phyloP scores from a whole-genome alignment of 2,113 vertebrate species.

The Gopherus flavomarginatus region DNA sequence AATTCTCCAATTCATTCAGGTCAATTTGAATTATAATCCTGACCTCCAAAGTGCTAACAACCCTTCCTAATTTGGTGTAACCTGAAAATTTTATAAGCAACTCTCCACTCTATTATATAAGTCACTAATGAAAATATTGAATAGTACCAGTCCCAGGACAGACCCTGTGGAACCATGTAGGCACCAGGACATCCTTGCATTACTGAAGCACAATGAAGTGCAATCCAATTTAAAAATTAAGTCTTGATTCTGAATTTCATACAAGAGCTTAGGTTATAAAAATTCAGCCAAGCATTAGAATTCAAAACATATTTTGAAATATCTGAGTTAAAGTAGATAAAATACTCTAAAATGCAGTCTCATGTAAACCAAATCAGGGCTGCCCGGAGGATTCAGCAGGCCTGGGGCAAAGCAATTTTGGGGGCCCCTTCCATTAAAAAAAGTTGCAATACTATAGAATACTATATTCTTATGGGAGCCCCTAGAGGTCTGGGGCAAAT shows the following conservation, averaged over 20 bases:
- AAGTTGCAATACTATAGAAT: no score
- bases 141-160: neutral
- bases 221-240: neutral
- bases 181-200: neutral
- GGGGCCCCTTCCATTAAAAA: no score
- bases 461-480: no score
- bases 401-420: no score
- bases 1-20: neutral
- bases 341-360: neutral
- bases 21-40: neutral
- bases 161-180: neutral
- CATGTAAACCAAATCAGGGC: neutral
- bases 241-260: slow-evolving; percentile 6
- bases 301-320: neutral
- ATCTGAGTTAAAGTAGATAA: neutral
- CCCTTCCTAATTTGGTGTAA: neutral
- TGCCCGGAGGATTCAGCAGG: no score
- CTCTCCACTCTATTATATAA: neutral
- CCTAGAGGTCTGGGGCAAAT: no score
- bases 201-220: neutral
- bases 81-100: neutral
- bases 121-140: neutral
- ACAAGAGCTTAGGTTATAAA: neutral
- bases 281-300: neutral
- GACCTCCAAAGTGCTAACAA: neutral